Evolutionary conservation across 2,888 invertebrate genomes (phyloP).

Genomic region (Plebejus argus): DNA sequence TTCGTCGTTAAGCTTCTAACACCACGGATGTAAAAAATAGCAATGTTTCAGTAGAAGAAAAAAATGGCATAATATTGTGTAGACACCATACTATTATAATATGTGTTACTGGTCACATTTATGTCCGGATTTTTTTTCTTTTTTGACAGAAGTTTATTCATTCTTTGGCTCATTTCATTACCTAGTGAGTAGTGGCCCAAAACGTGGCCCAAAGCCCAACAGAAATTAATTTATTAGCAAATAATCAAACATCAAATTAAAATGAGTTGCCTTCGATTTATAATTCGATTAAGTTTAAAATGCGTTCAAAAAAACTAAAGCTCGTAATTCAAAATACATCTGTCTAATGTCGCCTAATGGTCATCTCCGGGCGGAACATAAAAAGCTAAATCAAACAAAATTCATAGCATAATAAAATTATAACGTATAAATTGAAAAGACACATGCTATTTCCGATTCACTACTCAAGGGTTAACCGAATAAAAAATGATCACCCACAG

Average conservation of each 20-base stretch:
- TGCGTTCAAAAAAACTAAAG: background rate
- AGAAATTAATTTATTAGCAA: too few relatives aligned
- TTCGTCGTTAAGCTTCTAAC: too few relatives aligned
- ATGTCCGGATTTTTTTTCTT: too few relatives aligned
- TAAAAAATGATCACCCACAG: slow-evolving; percentile 56
- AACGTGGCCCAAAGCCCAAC: too few relatives aligned
- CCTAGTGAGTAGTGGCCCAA: too few relatives aligned
- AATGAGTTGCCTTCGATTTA: background rate
- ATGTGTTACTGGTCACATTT: too few relatives aligned
- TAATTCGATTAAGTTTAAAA: background rate
- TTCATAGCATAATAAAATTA: slow-evolving; percentile 61
- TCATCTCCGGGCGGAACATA: slow-evolving; percentile 34
- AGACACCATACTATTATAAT: too few relatives aligned
- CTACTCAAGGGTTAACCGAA: slow-evolving; percentile 68
- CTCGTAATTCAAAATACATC: slow-evolving; percentile 20
- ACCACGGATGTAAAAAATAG: too few relatives aligned
- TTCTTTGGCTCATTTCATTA: too few relatives aligned
- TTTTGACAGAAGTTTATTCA: too few relatives aligned
- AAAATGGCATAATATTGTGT: too few relatives aligned
- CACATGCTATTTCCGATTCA: slow-evolving; percentile 78
- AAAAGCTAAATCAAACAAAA: slow-evolving; percentile 39
- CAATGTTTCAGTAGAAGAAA: too few relatives aligned
- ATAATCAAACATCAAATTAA: background rate
- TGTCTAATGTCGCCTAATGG: slow-evolving; percentile 23
- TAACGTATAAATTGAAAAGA: slow-evolving; percentile 62